Evolutionary conservation across 1,140 invertebrate genomes (phyloP).

Genomic region (Ylistrum balloti): DNA sequence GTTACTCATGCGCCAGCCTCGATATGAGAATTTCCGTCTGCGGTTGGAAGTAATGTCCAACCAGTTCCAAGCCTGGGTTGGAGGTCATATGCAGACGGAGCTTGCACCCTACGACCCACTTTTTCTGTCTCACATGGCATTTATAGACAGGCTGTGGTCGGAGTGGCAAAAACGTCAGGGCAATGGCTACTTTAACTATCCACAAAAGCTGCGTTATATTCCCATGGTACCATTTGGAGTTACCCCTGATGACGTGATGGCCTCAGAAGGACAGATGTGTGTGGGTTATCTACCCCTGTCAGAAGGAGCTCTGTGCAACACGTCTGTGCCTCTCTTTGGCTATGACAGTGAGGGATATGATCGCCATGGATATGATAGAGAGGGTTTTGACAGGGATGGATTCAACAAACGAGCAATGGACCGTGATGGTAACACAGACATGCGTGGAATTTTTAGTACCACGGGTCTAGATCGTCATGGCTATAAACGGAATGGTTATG

Average conservation of each 20-base stretch:
- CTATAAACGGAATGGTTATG: conserved; percentile 72
- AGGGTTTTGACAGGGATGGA: conserved; percentile 72
- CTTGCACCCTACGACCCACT: conserved; percentile 74
- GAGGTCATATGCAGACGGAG: conserved; percentile 74
- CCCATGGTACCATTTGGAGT: conserved; percentile 74
- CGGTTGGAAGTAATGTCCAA: conserved; percentile 69
- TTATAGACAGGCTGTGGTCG: conserved; percentile 76
- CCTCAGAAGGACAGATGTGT: conserved; percentile 72
- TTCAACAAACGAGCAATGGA: conserved; percentile 68
- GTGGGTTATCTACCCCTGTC: conserved; percentile 73
- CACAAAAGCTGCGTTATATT: conserved; percentile 62
- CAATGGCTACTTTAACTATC: conserved; percentile 66
- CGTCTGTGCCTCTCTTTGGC: conserved; percentile 64
- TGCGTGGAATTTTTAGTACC: conserved; percentile 66
- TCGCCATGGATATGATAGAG: conserved; percentile 72
- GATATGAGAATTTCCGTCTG: conserved; percentile 70
- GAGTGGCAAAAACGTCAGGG: conserved; percentile 72
- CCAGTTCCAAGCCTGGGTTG: conserved; percentile 72
- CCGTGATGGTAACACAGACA: conserved; percentile 66
- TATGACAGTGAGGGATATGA: conserved; percentile 72
- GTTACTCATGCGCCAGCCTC: conserved; percentile 67
- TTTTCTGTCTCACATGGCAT: conserved; percentile 73
- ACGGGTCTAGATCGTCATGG: conserved; percentile 72
- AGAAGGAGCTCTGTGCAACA: conserved; percentile 70
- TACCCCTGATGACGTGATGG: conserved; percentile 73